Percentiles rank a stretch among this genome's conserved stretches.
phyloP scores from a whole-genome alignment of 2,888 invertebrate species.

The Metallyticus violacea region DNA sequence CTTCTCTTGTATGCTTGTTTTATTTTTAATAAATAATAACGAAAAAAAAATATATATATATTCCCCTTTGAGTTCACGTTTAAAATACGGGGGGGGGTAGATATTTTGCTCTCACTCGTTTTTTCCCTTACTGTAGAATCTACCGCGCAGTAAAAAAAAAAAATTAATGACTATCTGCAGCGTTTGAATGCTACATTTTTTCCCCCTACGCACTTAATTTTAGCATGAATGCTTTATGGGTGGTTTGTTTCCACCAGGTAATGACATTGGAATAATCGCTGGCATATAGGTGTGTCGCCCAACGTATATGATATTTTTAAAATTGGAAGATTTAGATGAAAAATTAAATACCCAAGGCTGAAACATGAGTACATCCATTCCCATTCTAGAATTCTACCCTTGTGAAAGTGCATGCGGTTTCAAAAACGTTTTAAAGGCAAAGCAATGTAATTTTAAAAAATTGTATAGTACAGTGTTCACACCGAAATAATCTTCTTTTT shows the following conservation, averaged over 20 bases:
- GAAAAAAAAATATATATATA: background rate
- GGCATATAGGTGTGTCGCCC: background rate
- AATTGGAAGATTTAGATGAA: background rate
- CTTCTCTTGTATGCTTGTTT: background rate
- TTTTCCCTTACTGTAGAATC: background rate
- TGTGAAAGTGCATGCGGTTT: too few species aligned
- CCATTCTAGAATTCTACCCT: background rate
- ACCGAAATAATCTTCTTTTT: too few species aligned
- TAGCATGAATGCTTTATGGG: background rate
- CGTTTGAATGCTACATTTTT: background rate
- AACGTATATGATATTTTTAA: background rate
- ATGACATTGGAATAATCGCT: background rate
- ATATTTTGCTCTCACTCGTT: background rate
- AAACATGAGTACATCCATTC: background rate
- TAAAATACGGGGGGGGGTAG: background rate
- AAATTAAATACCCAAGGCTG: background rate
- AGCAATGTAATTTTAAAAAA: too few species aligned
- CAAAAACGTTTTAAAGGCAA: too few species aligned
- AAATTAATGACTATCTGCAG: background rate
- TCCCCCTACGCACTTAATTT: background rate
- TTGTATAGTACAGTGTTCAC: too few species aligned
- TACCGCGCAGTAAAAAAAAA: background rate
- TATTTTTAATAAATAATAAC: background rate
- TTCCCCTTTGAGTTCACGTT: background rate
- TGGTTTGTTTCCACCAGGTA: background rate